Percentiles rank a stretch among this genome's conserved stretches.
These are phyloP conservation scores for Picathartes gymnocephalus DNA, from an alignment of 2,113 vertebrate genomes.

Conservation along the genomic window DNA sequence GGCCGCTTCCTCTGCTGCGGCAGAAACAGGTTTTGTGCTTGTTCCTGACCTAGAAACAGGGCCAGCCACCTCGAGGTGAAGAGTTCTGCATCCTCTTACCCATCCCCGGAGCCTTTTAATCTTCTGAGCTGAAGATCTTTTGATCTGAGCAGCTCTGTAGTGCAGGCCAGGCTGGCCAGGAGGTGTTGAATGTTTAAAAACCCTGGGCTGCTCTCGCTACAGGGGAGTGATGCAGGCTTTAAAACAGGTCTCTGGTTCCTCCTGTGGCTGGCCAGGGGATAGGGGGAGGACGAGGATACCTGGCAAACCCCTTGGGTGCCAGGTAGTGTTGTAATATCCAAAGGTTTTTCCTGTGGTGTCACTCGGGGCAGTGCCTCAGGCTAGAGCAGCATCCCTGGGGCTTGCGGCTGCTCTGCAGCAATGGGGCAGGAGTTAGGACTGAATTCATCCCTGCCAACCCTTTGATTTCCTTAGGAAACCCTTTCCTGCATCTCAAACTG, in stretches of 20 bases:
- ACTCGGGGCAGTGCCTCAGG: neutral
- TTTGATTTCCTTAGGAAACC: neutral
- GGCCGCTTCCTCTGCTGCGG: neutral
- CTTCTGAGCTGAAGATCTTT: slow-evolving; percentile 43
- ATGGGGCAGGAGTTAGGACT: neutral
- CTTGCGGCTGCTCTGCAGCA: neutral
- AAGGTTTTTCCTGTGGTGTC: neutral
- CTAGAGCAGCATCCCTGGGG: neutral
- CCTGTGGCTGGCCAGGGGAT: neutral
- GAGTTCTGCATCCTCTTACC: slow-evolving; percentile 34
- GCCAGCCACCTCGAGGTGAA: slow-evolving; percentile 16
- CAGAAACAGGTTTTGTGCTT: neutral
- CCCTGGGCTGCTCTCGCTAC: neutral
- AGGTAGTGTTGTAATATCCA: neutral
- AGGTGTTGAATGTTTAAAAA: slow-evolving; percentile 43
- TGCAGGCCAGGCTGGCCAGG: neutral
- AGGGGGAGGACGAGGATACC: neutral
- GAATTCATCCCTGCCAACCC: neutral
- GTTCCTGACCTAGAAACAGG: neutral
- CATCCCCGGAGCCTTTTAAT: slow-evolving; percentile 12
- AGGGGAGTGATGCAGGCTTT: neutral
- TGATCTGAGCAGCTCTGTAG: slow-evolving; percentile 42
- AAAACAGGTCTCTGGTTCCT: neutral
- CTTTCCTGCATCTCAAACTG: neutral
- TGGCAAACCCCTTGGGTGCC: neutral